phyloP scores from a whole-genome alignment of 2,113 vertebrate genomes.

The Etheostoma cragini region DNA sequence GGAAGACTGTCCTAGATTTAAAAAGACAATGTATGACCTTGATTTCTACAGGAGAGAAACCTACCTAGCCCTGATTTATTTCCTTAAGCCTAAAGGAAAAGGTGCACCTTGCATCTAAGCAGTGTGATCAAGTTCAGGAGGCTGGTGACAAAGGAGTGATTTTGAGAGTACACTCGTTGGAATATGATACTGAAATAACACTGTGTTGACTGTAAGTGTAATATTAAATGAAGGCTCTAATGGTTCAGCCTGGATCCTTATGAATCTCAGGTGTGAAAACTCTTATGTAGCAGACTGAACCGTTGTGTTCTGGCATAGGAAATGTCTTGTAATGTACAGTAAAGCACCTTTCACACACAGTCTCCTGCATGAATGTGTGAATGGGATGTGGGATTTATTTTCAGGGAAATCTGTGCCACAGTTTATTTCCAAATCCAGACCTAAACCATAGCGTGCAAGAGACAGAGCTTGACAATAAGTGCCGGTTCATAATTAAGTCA shows the following conservation, averaged over 20 bases:
- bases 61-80: constrained; percentile 59
- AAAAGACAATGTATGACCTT: constrained; percentile 67
- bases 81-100: constrained; percentile 47
- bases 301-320: not conserved
- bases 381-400: not conserved
- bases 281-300: no score
- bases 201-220: no score
- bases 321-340: no score
- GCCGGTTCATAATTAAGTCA: no score
- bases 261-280: no score
- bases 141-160: not conserved
- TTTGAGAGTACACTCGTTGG: not conserved
- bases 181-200: not conserved
- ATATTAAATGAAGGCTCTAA: no score
- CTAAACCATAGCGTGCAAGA: no score
- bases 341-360: not conserved
- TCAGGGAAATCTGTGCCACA: not conserved
- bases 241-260: no score
- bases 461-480: no score
- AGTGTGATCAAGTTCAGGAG: constrained; percentile 15
- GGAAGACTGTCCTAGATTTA: constrained; percentile 72
- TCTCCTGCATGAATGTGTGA: not conserved
- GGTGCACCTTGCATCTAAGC: constrained; percentile 25
- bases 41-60: constrained; percentile 60
- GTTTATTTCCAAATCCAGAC: not conserved